phyloP scores from a whole-genome alignment of 1,140 invertebrate genomes.

The Pogonus chalceus region DNA sequence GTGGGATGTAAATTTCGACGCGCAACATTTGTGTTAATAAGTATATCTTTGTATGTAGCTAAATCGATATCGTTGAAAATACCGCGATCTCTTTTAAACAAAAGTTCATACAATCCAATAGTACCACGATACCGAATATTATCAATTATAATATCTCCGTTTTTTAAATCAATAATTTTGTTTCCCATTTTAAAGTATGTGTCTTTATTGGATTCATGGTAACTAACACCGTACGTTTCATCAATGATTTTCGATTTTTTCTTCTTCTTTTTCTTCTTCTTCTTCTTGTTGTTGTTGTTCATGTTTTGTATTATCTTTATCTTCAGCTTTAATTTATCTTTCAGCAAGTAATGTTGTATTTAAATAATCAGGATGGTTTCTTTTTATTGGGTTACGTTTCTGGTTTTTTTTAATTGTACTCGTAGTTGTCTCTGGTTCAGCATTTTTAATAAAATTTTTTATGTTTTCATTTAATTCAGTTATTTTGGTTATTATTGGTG shows the following conservation, averaged over 20 bases:
- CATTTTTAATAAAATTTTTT: no score
- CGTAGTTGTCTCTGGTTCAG: no score
- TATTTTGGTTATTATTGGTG: no score
- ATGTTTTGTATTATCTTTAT: constrained; percentile 32
- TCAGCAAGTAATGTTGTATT: no score
- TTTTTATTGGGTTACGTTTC: no score
- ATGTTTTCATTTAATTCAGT: no score
- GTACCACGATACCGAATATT: constrained; percentile 14
- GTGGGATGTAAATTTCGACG: constrained; percentile 17
- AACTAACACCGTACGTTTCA: constrained; percentile 12
- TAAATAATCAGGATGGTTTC: no score
- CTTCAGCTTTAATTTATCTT: no score
- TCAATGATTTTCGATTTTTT: no score
- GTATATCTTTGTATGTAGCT: constrained; percentile 21
- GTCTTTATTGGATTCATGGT: constrained; percentile 12
- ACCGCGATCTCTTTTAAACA: constrained; percentile 18
- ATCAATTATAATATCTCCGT: constrained; percentile 15
- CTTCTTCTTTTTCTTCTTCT: constrained; percentile 4
- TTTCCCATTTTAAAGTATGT: constrained; percentile 11
- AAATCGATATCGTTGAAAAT: constrained; percentile 17
- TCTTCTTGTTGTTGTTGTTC: background rate
- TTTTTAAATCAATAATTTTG: constrained; percentile 7
- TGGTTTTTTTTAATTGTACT: no score
- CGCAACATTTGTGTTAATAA: constrained; percentile 19
- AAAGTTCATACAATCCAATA: no score